Conservation (phyloP, 2,113 vertebrate genomes). For the Mustela nigripes region DNA sequence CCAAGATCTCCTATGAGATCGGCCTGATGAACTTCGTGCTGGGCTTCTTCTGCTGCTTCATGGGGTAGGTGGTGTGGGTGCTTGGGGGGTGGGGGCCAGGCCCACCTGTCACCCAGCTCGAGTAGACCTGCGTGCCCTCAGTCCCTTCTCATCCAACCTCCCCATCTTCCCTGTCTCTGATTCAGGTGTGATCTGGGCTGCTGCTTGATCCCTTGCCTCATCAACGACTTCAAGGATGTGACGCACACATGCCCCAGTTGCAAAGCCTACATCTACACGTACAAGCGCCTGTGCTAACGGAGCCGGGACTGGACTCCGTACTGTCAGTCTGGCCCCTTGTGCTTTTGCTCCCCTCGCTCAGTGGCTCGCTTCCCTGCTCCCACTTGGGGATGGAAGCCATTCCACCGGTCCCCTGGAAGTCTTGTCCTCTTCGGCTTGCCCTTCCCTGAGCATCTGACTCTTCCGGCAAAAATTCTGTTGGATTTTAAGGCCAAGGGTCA, state of each 20-base stretch:
- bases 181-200: constrained; percentile 97
- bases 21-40: constrained; percentile 98
- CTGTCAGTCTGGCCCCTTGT: constrained; percentile 56
- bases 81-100: accelerated
- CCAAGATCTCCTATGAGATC: constrained; percentile 95
- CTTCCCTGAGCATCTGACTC: constrained; percentile 71
- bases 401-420: constrained; percentile 65
- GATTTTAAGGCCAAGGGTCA: constrained; percentile 70
- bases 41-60: constrained; percentile 98
- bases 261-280: constrained; percentile 99
- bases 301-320: constrained; percentile 43
- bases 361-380: constrained; percentile 47
- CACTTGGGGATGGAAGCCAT: constrained; percentile 45
- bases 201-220: constrained; percentile 98
- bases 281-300: constrained; percentile 98
- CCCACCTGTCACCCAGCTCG: background rate
- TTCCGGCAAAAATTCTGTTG: constrained; percentile 64
- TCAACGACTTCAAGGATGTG: constrained; percentile 99
- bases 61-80: constrained; percentile 90
- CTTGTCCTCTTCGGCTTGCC: constrained; percentile 63
- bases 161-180: constrained; percentile 24
- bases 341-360: constrained; percentile 73
- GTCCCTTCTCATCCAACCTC: background rate
- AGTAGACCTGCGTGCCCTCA: background rate
- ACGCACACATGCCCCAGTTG: constrained; percentile 98